Evolutionary conservation across 1,140 invertebrate species (phyloP), one percentile per base, ranked within the genome.

Genomic region (Anastrepha ludens): DNA sequence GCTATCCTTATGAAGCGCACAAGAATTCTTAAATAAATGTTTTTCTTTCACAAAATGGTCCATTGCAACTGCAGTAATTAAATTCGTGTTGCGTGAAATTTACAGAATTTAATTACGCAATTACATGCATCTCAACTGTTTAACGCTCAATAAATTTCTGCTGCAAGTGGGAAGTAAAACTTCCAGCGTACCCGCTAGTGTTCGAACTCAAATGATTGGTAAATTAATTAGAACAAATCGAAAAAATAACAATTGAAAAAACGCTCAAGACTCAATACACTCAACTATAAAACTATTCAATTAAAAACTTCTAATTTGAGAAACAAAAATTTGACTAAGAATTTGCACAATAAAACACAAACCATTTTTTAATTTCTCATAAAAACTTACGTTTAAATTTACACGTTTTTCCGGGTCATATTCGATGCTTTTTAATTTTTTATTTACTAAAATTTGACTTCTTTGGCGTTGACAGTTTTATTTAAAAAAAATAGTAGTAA

Each of bases 31-130:
- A 29, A 55, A 55, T 8, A 55, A 55, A 5, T 58, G 17, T 20
- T 9, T 50, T 55, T 81, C 7, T 55, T 55, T 55, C 6, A 3
- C 2, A 15, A 50, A 81, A 7, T 81, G 47, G 6, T 81, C 47
- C 17, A 55, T 55, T 29, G 74, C 44, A 9, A 55, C 39, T 58
- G 74, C 74, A 55, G 47, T 55, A 81, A 81, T 81, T 81, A 81
- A 58, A 47, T 81, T 81, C 6, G 47, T 20, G 9, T 20, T 81
- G 74, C 74, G 74, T 81, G 47, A 81, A 81, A 81, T 81, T 81
- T 81, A 11, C 9, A 55, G 47, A 81, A 81, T 81, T 81, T 81
- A 81, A 81, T 81, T 81, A 20, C 55, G 74, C 47, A 55, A 81
- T 81, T 81, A 81, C 41, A 55, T 29, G 74, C 74, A 8, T 81